These are phyloP conservation scores for Girardinus metallicus DNA, from an alignment of 2,797 vertebrate species.

Conservation along the genomic window DNA sequence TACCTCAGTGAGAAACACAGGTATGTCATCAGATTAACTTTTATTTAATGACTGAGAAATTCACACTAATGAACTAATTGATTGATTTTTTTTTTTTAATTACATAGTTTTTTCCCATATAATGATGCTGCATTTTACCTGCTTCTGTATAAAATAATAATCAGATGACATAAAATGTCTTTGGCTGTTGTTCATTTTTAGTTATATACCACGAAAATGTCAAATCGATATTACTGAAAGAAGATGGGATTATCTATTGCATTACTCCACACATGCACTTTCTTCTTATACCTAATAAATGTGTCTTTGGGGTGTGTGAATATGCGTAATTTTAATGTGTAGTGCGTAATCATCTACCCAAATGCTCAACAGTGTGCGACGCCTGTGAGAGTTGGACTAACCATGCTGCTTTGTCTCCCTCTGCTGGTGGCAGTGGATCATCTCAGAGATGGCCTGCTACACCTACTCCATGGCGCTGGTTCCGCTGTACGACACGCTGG, in stretches of 20 bases:
- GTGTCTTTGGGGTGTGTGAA: not conserved
- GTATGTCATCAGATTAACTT: not conserved
- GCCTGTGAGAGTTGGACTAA: constrained; percentile 24
- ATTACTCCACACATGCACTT: not conserved
- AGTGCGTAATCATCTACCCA: not conserved
- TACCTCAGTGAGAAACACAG: not conserved
- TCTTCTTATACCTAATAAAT: not conserved
- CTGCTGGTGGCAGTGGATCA: constrained; percentile 83
- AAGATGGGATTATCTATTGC: not conserved
- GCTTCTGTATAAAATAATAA: not conserved
- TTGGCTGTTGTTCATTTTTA: not conserved
- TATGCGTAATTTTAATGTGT: not conserved
- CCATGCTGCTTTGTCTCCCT: constrained; percentile 73
- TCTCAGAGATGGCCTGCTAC: constrained; percentile 84
- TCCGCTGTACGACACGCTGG: constrained; percentile 84
- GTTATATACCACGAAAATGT: not conserved
- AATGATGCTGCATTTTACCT: not conserved
- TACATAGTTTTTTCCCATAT: not conserved
- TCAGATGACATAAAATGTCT: not conserved
- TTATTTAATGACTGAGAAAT: not conserved
- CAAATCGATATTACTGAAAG: not conserved
- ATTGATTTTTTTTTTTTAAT: not conserved
- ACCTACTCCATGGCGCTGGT: constrained; percentile 85
- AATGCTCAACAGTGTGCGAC: not conserved
- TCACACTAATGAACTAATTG: not conserved